phyloP scores from a whole-genome alignment of 2,888 invertebrate species.

The Conops quadrifasciatus region DNA sequence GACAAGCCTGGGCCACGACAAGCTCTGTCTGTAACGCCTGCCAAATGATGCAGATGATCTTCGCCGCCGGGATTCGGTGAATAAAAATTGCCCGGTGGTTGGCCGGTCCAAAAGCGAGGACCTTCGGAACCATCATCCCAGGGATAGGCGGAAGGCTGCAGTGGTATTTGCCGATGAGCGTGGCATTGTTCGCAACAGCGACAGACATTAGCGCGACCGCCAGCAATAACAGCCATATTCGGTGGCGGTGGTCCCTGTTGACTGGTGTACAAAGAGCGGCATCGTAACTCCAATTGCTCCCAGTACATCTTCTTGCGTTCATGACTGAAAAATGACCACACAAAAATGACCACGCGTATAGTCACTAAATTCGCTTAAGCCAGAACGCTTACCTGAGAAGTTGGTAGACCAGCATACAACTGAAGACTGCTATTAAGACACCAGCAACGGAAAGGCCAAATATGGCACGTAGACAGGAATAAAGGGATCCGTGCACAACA shows the following conservation, averaged over 20 bases:
- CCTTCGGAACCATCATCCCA: slow-evolving; percentile 68
- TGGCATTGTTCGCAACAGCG: slow-evolving; percentile 78
- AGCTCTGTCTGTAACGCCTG: slow-evolving; percentile 40
- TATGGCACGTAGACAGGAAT: slow-evolving; percentile 86
- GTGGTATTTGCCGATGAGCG: slow-evolving; percentile 67
- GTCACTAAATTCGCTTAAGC: too few relatives aligned
- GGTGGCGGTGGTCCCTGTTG: slow-evolving; percentile 59
- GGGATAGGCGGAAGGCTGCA: slow-evolving; percentile 68
- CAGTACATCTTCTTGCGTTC: slow-evolving; percentile 95
- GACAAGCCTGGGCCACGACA: slow-evolving; percentile 57
- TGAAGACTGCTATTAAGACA: slow-evolving; percentile 89
- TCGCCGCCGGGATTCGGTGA: slow-evolving; percentile 82
- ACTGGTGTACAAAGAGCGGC: slow-evolving; percentile 77
- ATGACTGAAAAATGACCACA: slow-evolving; percentile 76
- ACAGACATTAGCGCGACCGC: slow-evolving; percentile 66
- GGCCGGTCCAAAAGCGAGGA: slow-evolving; percentile 68
- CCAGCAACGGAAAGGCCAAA: slow-evolving; percentile 92
- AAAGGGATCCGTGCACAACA: slow-evolving; percentile 88
- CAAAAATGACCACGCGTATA: too few relatives aligned
- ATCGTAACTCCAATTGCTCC: slow-evolving; percentile 87
- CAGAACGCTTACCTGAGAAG: slow-evolving; percentile 82
- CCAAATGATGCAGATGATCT: slow-evolving; percentile 45
- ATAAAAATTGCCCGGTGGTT: slow-evolving; percentile 78
- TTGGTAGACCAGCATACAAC: slow-evolving; percentile 92
- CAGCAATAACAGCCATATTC: slow-evolving; percentile 58